Evolutionary conservation across 2,113 vertebrate genomes (phyloP), one percentile per base, ranked within the genome.

Genomic region (Xenopus borealis): DNA sequence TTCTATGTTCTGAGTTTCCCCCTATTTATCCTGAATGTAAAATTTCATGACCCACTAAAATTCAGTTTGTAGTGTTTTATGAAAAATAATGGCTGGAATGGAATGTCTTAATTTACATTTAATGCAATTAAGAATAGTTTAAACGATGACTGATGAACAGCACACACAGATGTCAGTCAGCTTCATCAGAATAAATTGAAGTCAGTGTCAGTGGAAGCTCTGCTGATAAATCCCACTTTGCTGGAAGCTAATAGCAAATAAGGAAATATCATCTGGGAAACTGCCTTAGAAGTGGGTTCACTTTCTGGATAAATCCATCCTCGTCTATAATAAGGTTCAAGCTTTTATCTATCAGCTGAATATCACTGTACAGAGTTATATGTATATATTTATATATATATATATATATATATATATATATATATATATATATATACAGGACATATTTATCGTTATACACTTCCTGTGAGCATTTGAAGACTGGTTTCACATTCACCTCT

Each of bases 51-150:
- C 94, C 95, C 93, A 89, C 92, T 95, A 94, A 96, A 95, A 92
- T 92, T 95, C 92, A 94, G 92, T 95, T 95, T 94, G 96, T 92
- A 93, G 91, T 94, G 85, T 94, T 95, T 96, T 96, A 96, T 96
- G 94, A 95, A 95, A 96, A 94, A 96, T 96, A 97, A 97, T 96
- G 92, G 93, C 91, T 91, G 88, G 94, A 96, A 97, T 94, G 94
- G 93, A 96, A 95, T 96, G 94, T 95, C 94, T 97, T 97, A 94
- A 96, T 98, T 95, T 95, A 94, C 91, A 95, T 96, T 95, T 95
- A 97, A 98, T 95, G 91, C 89, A 95, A 97, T 98, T 96, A 96
- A 95, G 95, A 96, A 91, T 93, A 93, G 93, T 94, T 93, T 93
- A 95, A 96, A 97, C 93, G 91, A 95, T 95, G 95, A 96, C 94